Evolutionary conservation across 2,888 invertebrate genomes (phyloP), one percentile per base, ranked within the genome.

Genomic region (Achlya flavicornis): DNA sequence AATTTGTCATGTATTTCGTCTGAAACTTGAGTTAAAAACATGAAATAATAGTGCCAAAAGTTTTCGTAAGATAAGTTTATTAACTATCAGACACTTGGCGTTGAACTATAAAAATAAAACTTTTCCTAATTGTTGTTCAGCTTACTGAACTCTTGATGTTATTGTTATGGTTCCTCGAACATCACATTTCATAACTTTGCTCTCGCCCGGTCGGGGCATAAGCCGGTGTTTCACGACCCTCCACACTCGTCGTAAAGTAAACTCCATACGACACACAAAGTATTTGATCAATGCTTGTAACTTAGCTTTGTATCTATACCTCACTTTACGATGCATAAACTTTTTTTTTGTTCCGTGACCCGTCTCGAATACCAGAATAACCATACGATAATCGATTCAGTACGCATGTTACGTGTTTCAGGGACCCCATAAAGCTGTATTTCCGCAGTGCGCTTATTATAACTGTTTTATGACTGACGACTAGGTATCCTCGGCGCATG

Each of bases 361-460:
- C 81, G 84, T 83, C 81, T 85, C 80, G 82, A 86, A 86, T 83
- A 84, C 85, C 81, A 82, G 81, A 86, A 88, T 86, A 86, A 84
- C 84, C 87, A 85, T 86, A 87, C 85, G 83, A 83, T 86, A 90
- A 90, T 90, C 89, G 87, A 90, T 90, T 88, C 79, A 80, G 80
- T 81, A 83, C 82, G 86, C 87, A 87, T 86, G 87, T 88, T 88
- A 90, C 88, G 85, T 90, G 86, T 89, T 90, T 84, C 86, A 86
- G 87, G 85, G 87, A 83, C 84, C 86, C 81, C 84, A 85, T 89
- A 90, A 89, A 88, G 80, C 86, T 83, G 80, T 86, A 86, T 88
- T 91, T 90, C 89, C 89, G 88, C 90, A 90, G 83, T 90, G 87
- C 88, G 89, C 83, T 87, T 89, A 87, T 89, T 91, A 90, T 89